Evolutionary conservation across 2,888 invertebrate genomes (phyloP).

Genomic region (Aelia acuminata): DNA sequence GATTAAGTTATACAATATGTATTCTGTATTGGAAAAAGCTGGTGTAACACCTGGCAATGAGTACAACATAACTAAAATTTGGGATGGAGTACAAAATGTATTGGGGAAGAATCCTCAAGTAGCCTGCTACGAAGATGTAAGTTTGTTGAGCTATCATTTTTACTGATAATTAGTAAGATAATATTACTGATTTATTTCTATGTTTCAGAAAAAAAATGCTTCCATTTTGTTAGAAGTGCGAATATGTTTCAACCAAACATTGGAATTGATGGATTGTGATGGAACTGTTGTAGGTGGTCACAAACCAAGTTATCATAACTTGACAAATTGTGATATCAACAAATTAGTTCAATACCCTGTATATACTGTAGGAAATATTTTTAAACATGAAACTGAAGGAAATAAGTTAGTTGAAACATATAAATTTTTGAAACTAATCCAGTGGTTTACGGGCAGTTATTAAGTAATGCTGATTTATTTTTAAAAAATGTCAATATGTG

Average conservation of each 20-base stretch:
- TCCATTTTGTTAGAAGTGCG: constrained; percentile 79
- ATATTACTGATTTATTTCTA: constrained; percentile 52
- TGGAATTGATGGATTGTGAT: constrained; percentile 79
- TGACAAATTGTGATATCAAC: constrained; percentile 58
- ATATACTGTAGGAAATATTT: not conserved
- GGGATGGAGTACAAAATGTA: constrained; percentile 72
- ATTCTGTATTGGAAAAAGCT: constrained; percentile 73
- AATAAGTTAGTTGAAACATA: not conserved
- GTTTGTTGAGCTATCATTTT: constrained; percentile 55
- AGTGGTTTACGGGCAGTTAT: constrained; percentile 40
- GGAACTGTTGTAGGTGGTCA: constrained; percentile 67
- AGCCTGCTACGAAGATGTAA: constrained; percentile 76
- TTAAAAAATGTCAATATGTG: not conserved
- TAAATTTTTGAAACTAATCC: constrained; percentile 26
- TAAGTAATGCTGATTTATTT: not conserved
- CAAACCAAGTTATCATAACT: constrained; percentile 53
- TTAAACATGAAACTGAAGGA: not conserved
- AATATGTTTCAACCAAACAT: constrained; percentile 80
- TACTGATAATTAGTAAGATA: not conserved
- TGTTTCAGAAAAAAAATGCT: constrained; percentile 66
- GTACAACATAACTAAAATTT: constrained; percentile 72
- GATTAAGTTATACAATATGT: constrained; percentile 76
- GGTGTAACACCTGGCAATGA: constrained; percentile 74
- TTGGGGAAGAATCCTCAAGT: constrained; percentile 76
- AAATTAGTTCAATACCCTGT: constrained; percentile 60